Percentiles rank a stretch among this genome's conserved stretches.
phyloP scores from a whole-genome alignment of 1,140 invertebrate species.

The Nasonia vitripennis region DNA sequence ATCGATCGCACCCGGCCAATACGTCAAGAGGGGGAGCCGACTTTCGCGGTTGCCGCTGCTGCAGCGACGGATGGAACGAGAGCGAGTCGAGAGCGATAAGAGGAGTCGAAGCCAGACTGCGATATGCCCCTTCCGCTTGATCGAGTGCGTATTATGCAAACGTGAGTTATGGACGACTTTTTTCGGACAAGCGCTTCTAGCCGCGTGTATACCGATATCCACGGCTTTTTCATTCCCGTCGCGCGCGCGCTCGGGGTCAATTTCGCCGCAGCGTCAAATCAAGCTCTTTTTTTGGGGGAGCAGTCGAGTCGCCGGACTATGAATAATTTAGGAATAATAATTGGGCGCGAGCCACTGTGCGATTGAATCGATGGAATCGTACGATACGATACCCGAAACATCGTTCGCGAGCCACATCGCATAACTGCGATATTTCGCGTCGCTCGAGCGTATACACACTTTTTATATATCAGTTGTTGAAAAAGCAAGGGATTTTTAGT shows the following conservation, averaged over 20 bases:
- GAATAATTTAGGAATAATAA: neutral
- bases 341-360: neutral
- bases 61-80: neutral
- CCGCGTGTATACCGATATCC: neutral
- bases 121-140: slow-evolving; percentile 20
- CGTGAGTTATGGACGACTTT: neutral
- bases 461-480: too few species aligned
- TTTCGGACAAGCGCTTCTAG: neutral
- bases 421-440: too few species aligned
- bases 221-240: neutral
- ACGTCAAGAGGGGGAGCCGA: neutral
- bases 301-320: neutral
- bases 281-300: neutral
- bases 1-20: slow-evolving; percentile 24
- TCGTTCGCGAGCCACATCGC: too few species aligned
- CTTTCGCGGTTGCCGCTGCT: slow-evolving; percentile 21
- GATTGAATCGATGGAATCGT: too few species aligned
- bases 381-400: too few species aligned
- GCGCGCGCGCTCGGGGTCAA: neutral
- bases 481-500: neutral
- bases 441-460: too few species aligned
- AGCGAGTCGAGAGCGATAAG: neutral
- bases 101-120: neutral
- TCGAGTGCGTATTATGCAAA: slow-evolving; percentile 40
- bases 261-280: neutral